Conservation (phyloP, 1,140 invertebrate species). For the Eufriesea mexicana region DNA sequence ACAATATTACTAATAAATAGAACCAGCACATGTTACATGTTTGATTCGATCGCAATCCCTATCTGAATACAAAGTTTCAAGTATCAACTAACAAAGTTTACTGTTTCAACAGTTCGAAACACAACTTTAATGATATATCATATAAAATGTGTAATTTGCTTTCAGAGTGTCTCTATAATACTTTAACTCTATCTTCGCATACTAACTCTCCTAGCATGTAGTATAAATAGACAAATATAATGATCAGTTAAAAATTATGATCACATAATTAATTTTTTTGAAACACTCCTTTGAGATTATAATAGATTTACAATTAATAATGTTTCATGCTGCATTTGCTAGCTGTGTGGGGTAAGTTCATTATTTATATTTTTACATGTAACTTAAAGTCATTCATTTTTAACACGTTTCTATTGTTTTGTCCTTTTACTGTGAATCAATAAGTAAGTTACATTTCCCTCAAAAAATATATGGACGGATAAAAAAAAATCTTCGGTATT, state of each 20-base stretch:
- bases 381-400: background rate
- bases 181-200: background rate
- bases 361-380: background rate
- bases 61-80: background rate
- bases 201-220: constrained; percentile 56
- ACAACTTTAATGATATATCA: constrained; percentile 2
- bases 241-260: constrained; percentile 23
- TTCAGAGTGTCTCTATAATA: constrained; percentile 21
- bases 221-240: constrained; percentile 27
- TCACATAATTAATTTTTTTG: constrained; percentile 26
- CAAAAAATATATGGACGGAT: no score
- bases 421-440: background rate
- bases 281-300: constrained; percentile 65
- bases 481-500: no score
- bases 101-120: constrained; percentile 1
- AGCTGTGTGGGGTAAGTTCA: constrained; percentile 79
- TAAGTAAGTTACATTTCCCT: background rate
- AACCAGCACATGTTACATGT: background rate
- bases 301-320: constrained; percentile 78
- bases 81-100: constrained; percentile 15
- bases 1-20: background rate
- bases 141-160: constrained; percentile 29
- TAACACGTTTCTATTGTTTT: background rate
- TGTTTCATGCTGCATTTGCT: constrained; percentile 81
- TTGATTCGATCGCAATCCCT: constrained; percentile 33